Conservation (phyloP, 2,113 vertebrate species). For the Limnothrissa miodon region DNA sequence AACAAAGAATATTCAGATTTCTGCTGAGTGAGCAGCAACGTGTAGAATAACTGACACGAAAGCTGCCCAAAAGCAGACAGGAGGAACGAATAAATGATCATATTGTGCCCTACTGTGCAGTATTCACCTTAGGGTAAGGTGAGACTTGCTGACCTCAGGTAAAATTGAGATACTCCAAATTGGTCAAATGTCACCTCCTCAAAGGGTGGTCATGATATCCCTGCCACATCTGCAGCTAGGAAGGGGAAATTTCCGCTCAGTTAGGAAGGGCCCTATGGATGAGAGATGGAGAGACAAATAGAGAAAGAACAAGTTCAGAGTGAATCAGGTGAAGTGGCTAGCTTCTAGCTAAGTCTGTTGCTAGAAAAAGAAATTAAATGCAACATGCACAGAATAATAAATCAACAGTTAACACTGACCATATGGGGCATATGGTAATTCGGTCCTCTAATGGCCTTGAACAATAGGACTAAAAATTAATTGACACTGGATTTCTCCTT, state of each 20-base stretch:
- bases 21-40: neutral
- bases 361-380: too few species aligned
- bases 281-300: neutral
- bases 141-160: neutral
- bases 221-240: neutral
- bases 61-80: neutral
- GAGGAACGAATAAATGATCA: neutral
- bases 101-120: neutral
- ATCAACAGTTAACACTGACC: too few species aligned
- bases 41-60: neutral
- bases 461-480: too few species aligned
- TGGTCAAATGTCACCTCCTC: neutral
- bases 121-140: neutral
- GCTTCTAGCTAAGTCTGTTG: too few species aligned
- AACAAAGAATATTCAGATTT: neutral
- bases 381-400: too few species aligned
- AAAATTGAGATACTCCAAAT: neutral
- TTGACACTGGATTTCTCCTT: too few species aligned
- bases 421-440: too few species aligned
- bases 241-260: neutral
- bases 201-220: neutral
- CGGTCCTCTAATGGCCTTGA: too few species aligned
- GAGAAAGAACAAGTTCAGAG: neutral
- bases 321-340: too few species aligned
- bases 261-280: neutral